Percentiles rank a stretch among this genome's conserved stretches.
phyloP scores from a whole-genome alignment of 2,888 invertebrate species.

The Cenopis cana region DNA sequence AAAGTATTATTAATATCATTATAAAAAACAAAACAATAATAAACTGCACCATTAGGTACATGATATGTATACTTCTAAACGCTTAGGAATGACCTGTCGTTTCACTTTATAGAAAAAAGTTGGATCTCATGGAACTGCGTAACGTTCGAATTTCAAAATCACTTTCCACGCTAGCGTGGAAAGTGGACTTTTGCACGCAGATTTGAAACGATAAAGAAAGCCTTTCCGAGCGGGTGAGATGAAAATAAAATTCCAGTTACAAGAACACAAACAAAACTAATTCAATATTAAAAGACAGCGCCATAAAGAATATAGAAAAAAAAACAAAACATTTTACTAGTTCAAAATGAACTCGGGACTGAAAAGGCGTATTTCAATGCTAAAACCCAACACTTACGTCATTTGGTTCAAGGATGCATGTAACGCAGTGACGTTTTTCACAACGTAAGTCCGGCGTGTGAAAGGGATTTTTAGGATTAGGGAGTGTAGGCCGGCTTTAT shows the following conservation, averaged over 20 bases:
- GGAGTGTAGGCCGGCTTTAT: conserved; percentile 36
- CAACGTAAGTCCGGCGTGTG: conserved; percentile 26
- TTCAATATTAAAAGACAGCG: conserved; percentile 5
- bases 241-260: background rate
- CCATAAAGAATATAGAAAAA: conserved; percentile 2
- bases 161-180: too few species aligned
- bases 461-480: conserved; percentile 37
- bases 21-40: too few species aligned
- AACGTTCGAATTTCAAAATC: too few species aligned
- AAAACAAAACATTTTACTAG: conserved; percentile 7
- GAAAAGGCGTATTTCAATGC: conserved; percentile 4
- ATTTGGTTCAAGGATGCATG: background rate
- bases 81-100: too few species aligned
- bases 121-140: too few species aligned
- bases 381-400: background rate
- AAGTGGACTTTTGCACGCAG: too few species aligned
- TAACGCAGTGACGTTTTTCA: conserved; percentile 10
- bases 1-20: too few species aligned
- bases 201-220: too few species aligned
- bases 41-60: too few species aligned
- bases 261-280: background rate
- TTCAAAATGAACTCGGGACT: background rate
- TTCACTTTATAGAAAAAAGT: too few species aligned
- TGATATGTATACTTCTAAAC: too few species aligned
- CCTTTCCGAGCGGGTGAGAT: background rate